These are phyloP conservation scores for Taxidea taxus DNA, from an alignment of 2,113 vertebrate genomes.

Conservation along the genomic window DNA sequence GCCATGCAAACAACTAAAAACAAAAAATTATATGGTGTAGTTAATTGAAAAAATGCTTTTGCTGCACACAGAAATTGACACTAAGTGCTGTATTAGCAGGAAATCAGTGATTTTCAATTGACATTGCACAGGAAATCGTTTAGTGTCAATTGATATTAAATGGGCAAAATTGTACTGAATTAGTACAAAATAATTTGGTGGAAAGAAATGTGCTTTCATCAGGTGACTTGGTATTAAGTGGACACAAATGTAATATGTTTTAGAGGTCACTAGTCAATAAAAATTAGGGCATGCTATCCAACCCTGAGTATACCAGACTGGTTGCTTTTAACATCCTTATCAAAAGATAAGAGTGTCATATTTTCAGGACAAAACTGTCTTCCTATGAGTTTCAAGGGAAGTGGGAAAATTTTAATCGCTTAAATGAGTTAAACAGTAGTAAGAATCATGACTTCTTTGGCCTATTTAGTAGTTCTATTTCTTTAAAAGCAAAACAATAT, in stretches of 20 bases:
- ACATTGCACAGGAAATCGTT: constrained; percentile 78
- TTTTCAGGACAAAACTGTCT: constrained; percentile 64
- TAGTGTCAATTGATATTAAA: constrained; percentile 83
- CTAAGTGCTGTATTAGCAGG: constrained; percentile 76
- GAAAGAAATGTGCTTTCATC: constrained; percentile 76
- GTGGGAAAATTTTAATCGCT: constrained; percentile 55
- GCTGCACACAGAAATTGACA: constrained; percentile 70
- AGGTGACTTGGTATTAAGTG: constrained; percentile 77
- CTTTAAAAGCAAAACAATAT: neutral
- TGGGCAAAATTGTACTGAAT: constrained; percentile 80
- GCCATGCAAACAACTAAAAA: constrained; percentile 72
- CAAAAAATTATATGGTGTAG: constrained; percentile 76
- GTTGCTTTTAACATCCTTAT: constrained; percentile 69
- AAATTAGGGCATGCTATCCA: constrained; percentile 72
- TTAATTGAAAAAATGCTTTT: constrained; percentile 79
- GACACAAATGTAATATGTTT: constrained; percentile 74
- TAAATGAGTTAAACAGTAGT: constrained; percentile 40
- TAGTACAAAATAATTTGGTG: constrained; percentile 77
- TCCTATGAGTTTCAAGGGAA: constrained; percentile 37
- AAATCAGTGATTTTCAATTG: constrained; percentile 83
- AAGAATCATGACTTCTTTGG: constrained; percentile 37
- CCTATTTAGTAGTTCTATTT: neutral
- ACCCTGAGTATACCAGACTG: constrained; percentile 65
- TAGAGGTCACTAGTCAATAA: constrained; percentile 77
- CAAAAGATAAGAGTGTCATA: constrained; percentile 65